These are phyloP conservation scores for Macrophya annulata DNA, from an alignment of 2,888 invertebrate species.

Conservation along the genomic window DNA sequence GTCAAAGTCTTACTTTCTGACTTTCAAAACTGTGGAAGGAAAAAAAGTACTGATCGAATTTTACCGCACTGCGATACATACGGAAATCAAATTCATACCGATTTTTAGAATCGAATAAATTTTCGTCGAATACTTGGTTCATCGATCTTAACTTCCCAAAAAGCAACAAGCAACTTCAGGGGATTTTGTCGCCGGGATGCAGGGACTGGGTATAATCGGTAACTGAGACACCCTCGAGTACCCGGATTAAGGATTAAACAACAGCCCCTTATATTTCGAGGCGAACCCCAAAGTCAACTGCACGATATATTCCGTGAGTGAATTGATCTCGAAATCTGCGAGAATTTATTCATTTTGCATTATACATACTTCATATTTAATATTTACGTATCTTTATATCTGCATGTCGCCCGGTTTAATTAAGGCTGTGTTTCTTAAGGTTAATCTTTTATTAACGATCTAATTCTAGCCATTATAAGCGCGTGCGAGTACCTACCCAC, in stretches of 20 bases:
- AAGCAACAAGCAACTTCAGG: neutral
- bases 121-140: neutral
- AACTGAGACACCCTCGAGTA: constrained; percentile 74
- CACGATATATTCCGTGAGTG: neutral
- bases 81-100: neutral
- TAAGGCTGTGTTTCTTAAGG: constrained; percentile 5
- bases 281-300: constrained; percentile 66
- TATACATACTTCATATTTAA: neutral
- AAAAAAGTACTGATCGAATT: neutral
- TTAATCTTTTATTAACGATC: constrained; percentile 67
- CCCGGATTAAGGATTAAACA: constrained; percentile 78
- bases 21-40: neutral
- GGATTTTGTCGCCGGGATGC: constrained; percentile 31
- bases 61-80: neutral
- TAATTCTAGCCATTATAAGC: constrained; percentile 9
- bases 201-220: constrained; percentile 65
- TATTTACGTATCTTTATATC: neutral
- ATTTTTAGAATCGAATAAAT: neutral
- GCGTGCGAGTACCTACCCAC: constrained; percentile 47
- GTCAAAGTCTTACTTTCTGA: neutral
- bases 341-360: neutral
- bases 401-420: constrained; percentile 5
- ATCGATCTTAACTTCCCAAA: constrained; percentile 9
- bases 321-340: neutral
- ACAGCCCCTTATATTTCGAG: constrained; percentile 69